Base-by-base conservation (phyloP, 2,113 vertebrate genomes). In the Caranx melampygus region DNA sequence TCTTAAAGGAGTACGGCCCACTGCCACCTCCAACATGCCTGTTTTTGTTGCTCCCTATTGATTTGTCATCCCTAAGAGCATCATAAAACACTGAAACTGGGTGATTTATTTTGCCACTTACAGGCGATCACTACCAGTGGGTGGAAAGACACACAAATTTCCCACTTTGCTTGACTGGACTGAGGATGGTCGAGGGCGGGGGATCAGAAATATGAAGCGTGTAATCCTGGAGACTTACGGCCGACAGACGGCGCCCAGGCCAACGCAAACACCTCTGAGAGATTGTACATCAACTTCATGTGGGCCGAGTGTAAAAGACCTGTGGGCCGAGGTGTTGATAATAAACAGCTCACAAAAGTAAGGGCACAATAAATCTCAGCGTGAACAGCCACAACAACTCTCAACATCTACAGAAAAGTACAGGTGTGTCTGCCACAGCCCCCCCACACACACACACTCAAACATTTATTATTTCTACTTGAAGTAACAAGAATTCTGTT, bases 51-150 rank as follows among this genome's bases (percentile, higher is more conserved):
- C 34, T 18, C 31, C 51, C 33, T 64, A 47, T 45, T 72, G 26
- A 72, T 74, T 70, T 67, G 6, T 21, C 42, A 5, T 68, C 35
- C n/a, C 31, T 31, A 18, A 52, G 11, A 47, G 67, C 3, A 70
- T 67, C 70, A 70, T 84, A 18, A 82, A 86, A 84, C 35, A 76
- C 60, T 58, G 45, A 34, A 20, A 26, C 57, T 66, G 37, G 5
- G 49, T 83, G 63, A 89, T 88, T 89, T 63, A 88, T 84, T 75
- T 70, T 16, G 37, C 73, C 69, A 83, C 58, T 88, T 82, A 76
- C 12, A 58, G 6, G n/a, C 16, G 4, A 78, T 88, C 78, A 81
- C 60, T 21, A n/a, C 20, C 57, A 47, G 33, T n/a, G 31, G 60
- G 47, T 47, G 74, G 33, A 82, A 78, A 79, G 63, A 73, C n/a